phyloP scores from a whole-genome alignment of 1,140 invertebrate genomes.

The Drosophila quadrilineata region DNA sequence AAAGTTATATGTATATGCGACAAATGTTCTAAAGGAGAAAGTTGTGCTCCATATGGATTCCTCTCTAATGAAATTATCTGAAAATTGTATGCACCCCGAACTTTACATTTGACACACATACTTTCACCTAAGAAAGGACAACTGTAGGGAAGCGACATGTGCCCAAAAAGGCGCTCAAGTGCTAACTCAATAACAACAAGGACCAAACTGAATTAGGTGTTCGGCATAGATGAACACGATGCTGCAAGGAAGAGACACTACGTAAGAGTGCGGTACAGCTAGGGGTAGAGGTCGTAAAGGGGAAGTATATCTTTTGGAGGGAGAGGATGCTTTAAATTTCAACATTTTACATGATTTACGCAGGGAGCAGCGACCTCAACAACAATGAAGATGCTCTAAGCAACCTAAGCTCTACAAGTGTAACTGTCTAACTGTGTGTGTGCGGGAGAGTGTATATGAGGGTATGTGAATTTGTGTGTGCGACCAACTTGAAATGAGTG shows the following conservation, averaged over 20 bases:
- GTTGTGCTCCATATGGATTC: too few species aligned
- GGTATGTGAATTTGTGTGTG: slow-evolving; percentile 36
- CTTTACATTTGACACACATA: too few species aligned
- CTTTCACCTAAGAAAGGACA: not conserved
- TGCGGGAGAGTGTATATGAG: slow-evolving; percentile 4
- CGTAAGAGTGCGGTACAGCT: too few species aligned
- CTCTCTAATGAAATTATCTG: too few species aligned
- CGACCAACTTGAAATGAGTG: slow-evolving; percentile 72
- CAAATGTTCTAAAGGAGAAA: too few species aligned
- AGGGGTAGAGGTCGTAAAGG: not conserved
- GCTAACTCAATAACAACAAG: slow-evolving; percentile 53
- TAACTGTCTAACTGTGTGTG: not conserved
- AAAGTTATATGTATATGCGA: too few species aligned
- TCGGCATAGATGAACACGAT: slow-evolving; percentile 4
- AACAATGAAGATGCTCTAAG: slow-evolving; percentile 34
- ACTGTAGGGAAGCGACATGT: too few species aligned
- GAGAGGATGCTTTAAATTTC: slow-evolving; percentile 31
- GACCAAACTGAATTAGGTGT: slow-evolving; percentile 56
- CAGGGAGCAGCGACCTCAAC: slow-evolving; percentile 1
- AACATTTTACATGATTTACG: slow-evolving; percentile 41
- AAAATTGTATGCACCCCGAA: too few species aligned
- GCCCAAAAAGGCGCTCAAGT: slow-evolving; percentile 15
- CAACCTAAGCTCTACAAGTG: slow-evolving; percentile 15
- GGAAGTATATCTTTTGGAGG: not conserved
- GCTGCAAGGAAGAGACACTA: too few species aligned